phyloP scores from a whole-genome alignment of 2,113 vertebrate genomes.

The Noctilio leporinus region DNA sequence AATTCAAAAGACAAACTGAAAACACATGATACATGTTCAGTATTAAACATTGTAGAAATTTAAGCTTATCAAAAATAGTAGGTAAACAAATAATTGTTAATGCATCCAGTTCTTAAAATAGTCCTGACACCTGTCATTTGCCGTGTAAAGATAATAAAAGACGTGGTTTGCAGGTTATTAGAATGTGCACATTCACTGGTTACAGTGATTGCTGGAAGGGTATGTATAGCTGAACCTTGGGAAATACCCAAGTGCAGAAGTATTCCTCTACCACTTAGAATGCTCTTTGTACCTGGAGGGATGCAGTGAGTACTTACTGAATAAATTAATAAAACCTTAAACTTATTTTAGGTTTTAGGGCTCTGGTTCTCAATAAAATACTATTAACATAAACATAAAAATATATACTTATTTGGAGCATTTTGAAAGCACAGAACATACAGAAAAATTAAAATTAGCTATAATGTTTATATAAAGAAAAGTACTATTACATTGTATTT shows the following conservation, averaged over 20 bases:
- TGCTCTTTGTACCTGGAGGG: neutral
- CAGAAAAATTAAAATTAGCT: neutral
- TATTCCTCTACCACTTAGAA: neutral
- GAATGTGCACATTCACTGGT: neutral
- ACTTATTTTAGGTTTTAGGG: neutral
- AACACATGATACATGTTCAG: neutral
- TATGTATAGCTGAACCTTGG: neutral
- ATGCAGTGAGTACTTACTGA: neutral
- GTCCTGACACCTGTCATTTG: neutral
- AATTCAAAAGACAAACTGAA: neutral
- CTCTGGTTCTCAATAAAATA: neutral
- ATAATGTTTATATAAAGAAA: neutral
- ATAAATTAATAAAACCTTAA: neutral
- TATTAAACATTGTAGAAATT: neutral
- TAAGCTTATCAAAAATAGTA: constrained; percentile 6
- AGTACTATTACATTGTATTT: neutral
- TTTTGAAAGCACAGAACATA: neutral
- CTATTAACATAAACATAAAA: neutral
- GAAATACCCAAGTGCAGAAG: neutral
- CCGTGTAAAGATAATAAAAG: neutral
- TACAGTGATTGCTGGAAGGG: neutral
- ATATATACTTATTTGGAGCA: neutral
- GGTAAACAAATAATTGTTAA: neutral
- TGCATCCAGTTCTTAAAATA: neutral
- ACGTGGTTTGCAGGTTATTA: neutral